Evolutionary conservation across 2,797 vertebrate genomes (phyloP).

Genomic region (Mormyrus proboscirostris): DNA sequence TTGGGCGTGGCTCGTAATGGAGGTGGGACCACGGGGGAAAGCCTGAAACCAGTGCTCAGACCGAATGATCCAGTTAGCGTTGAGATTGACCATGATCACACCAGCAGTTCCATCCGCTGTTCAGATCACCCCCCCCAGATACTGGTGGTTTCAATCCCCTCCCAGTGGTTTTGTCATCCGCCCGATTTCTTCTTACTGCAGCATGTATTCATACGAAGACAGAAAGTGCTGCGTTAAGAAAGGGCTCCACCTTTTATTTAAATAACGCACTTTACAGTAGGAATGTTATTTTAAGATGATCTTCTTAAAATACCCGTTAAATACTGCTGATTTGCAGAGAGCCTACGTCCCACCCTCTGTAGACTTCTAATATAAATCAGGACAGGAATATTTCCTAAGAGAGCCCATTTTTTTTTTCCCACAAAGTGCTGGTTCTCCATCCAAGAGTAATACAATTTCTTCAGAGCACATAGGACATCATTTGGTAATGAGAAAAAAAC

Average conservation of each 20-base stretch:
- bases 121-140: background rate
- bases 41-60: background rate
- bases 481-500: background rate
- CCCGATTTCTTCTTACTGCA: background rate
- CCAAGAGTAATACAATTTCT: slow-evolving; percentile 2
- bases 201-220: background rate
- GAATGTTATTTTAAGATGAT: slow-evolving; percentile 8
- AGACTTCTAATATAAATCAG: background rate
- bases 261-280: slow-evolving; percentile 1
- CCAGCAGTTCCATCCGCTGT: background rate
- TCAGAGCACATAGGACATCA: background rate
- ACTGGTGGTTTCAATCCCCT: background rate
- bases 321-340: background rate
- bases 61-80: too few species aligned
- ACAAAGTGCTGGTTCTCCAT: background rate
- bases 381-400: background rate
- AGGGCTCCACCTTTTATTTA: background rate
- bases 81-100: background rate
- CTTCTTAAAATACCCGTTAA: slow-evolving; percentile 4
- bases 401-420: background rate
- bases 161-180: background rate
- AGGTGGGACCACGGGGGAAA: background rate
- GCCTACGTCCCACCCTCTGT: background rate
- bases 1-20: background rate
- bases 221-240: background rate